Percentiles rank a stretch among this genome's conserved stretches.
Conservation (phyloP, 2,113 vertebrate genomes). For the Trogon melanurus region DNA sequence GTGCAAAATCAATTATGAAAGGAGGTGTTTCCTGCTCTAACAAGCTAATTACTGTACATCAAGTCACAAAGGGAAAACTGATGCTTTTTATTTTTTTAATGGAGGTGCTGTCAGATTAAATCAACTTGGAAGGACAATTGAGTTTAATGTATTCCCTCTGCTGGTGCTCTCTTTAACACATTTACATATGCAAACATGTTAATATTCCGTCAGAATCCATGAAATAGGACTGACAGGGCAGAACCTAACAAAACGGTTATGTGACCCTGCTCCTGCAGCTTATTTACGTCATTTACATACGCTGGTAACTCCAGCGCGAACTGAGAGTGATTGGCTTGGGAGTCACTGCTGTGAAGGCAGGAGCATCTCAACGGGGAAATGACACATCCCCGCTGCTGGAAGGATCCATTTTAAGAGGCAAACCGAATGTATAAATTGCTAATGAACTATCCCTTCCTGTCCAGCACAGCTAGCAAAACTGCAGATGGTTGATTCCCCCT, state of each 20-base stretch:
- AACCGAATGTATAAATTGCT: constrained; percentile 38
- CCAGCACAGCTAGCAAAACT: constrained; percentile 9
- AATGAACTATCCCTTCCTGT: constrained; percentile 33
- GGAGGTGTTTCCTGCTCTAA: constrained; percentile 75
- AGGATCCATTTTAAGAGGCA: constrained; percentile 34
- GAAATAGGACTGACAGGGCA: constrained; percentile 42
- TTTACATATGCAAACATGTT: constrained; percentile 68
- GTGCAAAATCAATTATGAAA: constrained; percentile 76
- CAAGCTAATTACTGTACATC: constrained; percentile 75
- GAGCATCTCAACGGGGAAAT: constrained; percentile 29
- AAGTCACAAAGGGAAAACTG: constrained; percentile 70
- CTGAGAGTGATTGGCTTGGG: background rate
- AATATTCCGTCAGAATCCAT: constrained; percentile 10
- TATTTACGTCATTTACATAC: background rate
- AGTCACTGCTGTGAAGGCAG: background rate
- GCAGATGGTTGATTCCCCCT: constrained; percentile 38
- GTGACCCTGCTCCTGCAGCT: background rate
- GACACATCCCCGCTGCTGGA: constrained; percentile 26
- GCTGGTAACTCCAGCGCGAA: background rate
- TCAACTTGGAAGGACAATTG: constrained; percentile 23
- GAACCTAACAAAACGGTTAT: constrained; percentile 12
- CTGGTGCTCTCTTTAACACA: constrained; percentile 51
- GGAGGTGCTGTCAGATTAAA: constrained; percentile 70
- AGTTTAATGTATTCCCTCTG: constrained; percentile 63
- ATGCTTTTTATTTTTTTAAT: constrained; percentile 74